Evolutionary conservation across 2,888 invertebrate genomes (phyloP).

Genomic region (Herminia tarsipennalis): DNA sequence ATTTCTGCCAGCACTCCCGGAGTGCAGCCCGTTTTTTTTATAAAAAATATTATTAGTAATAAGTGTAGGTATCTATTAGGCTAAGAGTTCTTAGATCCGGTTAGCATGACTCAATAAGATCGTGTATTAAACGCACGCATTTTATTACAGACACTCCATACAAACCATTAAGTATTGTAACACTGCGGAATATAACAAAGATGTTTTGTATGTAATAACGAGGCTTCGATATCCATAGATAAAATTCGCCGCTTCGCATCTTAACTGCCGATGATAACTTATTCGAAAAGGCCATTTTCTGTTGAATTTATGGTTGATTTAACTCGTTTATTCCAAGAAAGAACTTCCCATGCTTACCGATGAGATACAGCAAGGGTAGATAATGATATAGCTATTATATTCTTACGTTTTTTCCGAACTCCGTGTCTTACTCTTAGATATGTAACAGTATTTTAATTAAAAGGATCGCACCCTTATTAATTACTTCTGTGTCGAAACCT

Average conservation of each 20-base stretch:
- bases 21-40: too few species aligned
- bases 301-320: constrained; percentile 76
- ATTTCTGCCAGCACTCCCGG: too few species aligned
- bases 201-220: constrained; percentile 47
- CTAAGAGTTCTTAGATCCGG: too few species aligned
- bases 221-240: constrained; percentile 63
- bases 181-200: constrained; percentile 40
- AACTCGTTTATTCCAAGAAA: constrained; percentile 71
- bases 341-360: constrained; percentile 60
- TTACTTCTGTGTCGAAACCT: constrained; percentile 12
- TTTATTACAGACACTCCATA: background rate
- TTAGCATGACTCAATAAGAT: background rate
- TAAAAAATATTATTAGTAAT: too few species aligned
- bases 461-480: constrained; percentile 18
- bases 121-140: background rate
- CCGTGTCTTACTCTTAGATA: constrained; percentile 14
- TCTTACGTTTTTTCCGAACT: constrained; percentile 30
- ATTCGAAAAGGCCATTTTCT: constrained; percentile 72
- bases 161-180: constrained; percentile 15
- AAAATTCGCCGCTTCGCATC: constrained; percentile 65
- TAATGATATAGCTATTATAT: constrained; percentile 51
- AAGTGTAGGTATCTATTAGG: too few species aligned
- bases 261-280: constrained; percentile 78
- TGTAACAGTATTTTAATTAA: constrained; percentile 25
- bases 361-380: constrained; percentile 50